phyloP scores from a whole-genome alignment of 2,113 vertebrate genomes.

The Pristiophorus japonicus region DNA sequence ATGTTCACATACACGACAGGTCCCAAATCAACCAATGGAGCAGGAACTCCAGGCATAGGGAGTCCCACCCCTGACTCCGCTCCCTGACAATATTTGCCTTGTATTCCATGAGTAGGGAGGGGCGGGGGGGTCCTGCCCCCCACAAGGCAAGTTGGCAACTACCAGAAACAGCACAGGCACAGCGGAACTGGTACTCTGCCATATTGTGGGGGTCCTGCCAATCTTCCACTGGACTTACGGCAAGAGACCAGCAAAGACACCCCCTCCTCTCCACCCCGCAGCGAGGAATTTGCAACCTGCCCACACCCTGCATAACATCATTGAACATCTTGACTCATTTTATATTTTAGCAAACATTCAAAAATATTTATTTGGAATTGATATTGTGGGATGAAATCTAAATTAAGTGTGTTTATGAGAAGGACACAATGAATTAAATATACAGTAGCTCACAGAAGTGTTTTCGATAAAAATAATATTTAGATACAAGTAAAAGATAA shows the following conservation, averaged over 20 bases:
- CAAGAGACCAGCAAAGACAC: neutral
- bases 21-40: neutral
- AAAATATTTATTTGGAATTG: neutral
- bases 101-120: neutral
- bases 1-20: neutral
- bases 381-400: neutral
- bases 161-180: neutral
- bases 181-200: too few species aligned
- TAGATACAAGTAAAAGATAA: neutral
- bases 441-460: too few species aligned
- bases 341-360: neutral
- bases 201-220: neutral
- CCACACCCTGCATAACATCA: neutral
- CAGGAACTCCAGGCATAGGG: neutral
- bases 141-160: neutral
- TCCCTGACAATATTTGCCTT: neutral
- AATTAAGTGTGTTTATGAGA: neutral
- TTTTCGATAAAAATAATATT: neutral
- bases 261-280: too few species aligned
- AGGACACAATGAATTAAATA: neutral
- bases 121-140: too few species aligned
- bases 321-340: neutral
- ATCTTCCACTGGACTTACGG: neutral
- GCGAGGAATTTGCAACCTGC: neutral
- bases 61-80: neutral